Evolutionary conservation across 2,797 vertebrate genomes (phyloP).

Genomic region (Urophycis tenuis): DNA sequence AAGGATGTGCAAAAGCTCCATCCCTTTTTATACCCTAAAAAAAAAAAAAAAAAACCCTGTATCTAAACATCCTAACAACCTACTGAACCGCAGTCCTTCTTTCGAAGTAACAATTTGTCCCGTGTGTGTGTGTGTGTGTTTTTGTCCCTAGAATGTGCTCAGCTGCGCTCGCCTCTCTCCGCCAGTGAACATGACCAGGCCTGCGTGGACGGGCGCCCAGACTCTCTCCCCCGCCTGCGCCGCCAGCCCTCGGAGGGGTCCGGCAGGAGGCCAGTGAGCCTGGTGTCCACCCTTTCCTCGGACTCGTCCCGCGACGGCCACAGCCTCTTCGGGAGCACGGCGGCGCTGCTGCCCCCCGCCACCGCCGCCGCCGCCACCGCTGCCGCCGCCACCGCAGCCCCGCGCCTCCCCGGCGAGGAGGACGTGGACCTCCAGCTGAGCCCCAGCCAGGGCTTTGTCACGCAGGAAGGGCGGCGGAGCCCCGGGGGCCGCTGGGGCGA

Average conservation of each 20-base stretch:
- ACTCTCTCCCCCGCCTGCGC: slow-evolving; percentile 57
- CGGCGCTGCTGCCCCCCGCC: slow-evolving; percentile 48
- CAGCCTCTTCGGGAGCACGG: slow-evolving; percentile 71
- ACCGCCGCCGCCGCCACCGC: slow-evolving; percentile 33
- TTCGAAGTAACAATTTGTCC: slow-evolving; percentile 5
- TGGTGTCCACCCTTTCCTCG: slow-evolving; percentile 73
- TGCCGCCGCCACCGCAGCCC: neutral
- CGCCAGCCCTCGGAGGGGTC: slow-evolving; percentile 64
- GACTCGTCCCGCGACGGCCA: slow-evolving; percentile 72
- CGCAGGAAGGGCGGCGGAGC: slow-evolving; percentile 29
- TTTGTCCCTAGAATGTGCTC: slow-evolving; percentile 60
- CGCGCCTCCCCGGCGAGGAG: slow-evolving; percentile 48
- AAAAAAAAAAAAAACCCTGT: too few relatives aligned
- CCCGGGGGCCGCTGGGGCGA: slow-evolving; percentile 38
- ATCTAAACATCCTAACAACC: neutral
- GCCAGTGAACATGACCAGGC: slow-evolving; percentile 71
- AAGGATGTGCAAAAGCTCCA: neutral
- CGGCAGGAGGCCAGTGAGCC: slow-evolving; percentile 73
- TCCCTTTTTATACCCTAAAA: too few relatives aligned
- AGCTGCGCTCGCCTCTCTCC: slow-evolving; percentile 60
- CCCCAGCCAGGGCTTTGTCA: slow-evolving; percentile 46
- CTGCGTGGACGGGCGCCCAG: slow-evolving; percentile 35
- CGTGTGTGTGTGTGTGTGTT: slow-evolving; percentile 11
- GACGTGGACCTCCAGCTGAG: slow-evolving; percentile 71
- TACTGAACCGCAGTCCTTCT: neutral